phyloP scores from a whole-genome alignment of 1,140 invertebrate genomes.

The Acromyrmex heyeri region DNA sequence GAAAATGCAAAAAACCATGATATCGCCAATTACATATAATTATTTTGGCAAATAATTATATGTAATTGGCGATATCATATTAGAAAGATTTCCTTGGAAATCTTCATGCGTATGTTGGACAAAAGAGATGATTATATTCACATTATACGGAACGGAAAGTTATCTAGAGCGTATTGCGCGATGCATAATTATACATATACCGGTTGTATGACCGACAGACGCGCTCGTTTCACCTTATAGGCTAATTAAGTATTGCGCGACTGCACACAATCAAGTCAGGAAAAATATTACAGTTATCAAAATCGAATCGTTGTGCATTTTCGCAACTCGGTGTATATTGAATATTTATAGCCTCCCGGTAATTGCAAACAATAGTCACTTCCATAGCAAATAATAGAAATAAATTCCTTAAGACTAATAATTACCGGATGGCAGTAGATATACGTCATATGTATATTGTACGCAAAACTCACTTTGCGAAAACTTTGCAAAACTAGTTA shows the following conservation, averaged over 20 bases:
- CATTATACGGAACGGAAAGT: not conserved
- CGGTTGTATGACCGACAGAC: not conserved
- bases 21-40: no score
- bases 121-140: not conserved
- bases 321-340: not conserved
- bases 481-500: not conserved
- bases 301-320: not conserved
- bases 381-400: not conserved
- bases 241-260: slow-evolving; percentile 21
- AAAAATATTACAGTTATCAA: not conserved
- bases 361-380: not conserved
- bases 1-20: not conserved
- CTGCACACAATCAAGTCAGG: not conserved
- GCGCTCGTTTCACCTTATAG: not conserved
- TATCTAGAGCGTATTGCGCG: slow-evolving; percentile 11
- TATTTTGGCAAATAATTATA: not conserved
- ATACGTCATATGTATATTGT: not conserved
- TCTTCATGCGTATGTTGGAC: not conserved
- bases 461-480: not conserved
- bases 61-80: not conserved
- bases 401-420: not conserved
- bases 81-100: not conserved
- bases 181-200: slow-evolving; percentile 23
- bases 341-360: not conserved
- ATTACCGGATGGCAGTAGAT: no score